These are phyloP conservation scores for Pammene fasciana DNA, from an alignment of 2,888 invertebrate species.

Conservation along the genomic window DNA sequence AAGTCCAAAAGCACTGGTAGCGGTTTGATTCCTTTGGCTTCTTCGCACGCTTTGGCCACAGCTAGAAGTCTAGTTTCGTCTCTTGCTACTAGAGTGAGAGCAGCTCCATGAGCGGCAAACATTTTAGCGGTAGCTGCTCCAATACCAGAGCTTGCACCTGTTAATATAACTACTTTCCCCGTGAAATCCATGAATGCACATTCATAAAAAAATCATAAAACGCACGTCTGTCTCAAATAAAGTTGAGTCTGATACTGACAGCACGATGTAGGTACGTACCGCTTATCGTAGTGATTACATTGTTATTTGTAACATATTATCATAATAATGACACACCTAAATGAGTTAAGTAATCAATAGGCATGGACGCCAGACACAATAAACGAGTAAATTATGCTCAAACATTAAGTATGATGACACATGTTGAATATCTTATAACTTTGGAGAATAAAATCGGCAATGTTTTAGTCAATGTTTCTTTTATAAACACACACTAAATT, in stretches of 20 bases:
- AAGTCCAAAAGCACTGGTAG: slow-evolving; percentile 39
- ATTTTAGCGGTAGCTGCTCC: slow-evolving; percentile 42
- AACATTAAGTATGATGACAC: no score
- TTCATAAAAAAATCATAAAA: not conserved
- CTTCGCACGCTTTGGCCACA: slow-evolving; percentile 35
- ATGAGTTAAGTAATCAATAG: slow-evolving; percentile 9
- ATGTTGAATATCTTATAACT: no score
- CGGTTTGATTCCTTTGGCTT: slow-evolving; percentile 36
- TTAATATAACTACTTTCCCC: slow-evolving; percentile 43
- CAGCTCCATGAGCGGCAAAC: slow-evolving; percentile 41
- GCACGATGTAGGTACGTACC: slow-evolving; percentile 4
- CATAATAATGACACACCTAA: slow-evolving; percentile 8
- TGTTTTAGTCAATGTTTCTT: no score
- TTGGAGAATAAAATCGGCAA: no score
- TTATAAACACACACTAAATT: no score
- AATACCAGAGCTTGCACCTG: slow-evolving; percentile 44
- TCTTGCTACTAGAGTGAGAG: slow-evolving; percentile 41
- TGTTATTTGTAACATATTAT: slow-evolving; percentile 11
- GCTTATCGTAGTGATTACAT: slow-evolving; percentile 12
- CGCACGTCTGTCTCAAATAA: slow-evolving; percentile 18
- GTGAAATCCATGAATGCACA: slow-evolving; percentile 42
- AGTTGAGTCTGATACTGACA: slow-evolving; percentile 8
- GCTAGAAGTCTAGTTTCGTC: slow-evolving; percentile 39
- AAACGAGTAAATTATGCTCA: not conserved
- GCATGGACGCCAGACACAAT: not conserved